phyloP scores from a whole-genome alignment of 1,140 invertebrate species.

The Drosophila kikkawai region DNA sequence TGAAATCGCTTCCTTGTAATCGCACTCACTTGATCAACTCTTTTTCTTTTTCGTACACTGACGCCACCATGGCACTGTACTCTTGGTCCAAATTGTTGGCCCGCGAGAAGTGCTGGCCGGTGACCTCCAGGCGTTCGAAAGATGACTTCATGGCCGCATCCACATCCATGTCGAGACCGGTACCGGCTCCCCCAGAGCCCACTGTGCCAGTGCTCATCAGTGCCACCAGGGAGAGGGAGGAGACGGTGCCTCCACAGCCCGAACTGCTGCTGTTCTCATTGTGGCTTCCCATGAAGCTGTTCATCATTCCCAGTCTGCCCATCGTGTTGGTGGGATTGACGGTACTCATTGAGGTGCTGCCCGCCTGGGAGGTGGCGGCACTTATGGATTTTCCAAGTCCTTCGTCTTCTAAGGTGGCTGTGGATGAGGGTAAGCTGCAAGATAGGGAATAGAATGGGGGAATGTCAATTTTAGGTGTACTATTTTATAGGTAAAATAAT shows the following conservation, averaged over 20 bases:
- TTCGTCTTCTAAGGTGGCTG: constrained; percentile 44
- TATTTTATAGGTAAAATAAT: background rate
- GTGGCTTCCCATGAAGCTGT: constrained; percentile 41
- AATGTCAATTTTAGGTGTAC: background rate
- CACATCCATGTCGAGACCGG: constrained; percentile 36
- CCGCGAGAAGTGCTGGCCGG: constrained; percentile 42
- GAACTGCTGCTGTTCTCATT: constrained; percentile 74
- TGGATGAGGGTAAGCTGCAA: constrained; percentile 37
- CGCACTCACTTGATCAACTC: constrained; percentile 70
- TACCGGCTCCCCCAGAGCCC: background rate
- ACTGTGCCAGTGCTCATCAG: constrained; percentile 43
- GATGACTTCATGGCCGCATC: constrained; percentile 73
- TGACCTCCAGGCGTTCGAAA: constrained; percentile 63
- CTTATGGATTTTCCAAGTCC: constrained; percentile 41
- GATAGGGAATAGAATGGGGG: background rate
- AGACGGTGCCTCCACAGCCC: constrained; percentile 66
- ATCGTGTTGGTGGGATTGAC: constrained; percentile 32
- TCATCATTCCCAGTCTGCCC: constrained; percentile 49
- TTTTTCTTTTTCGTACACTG: constrained; percentile 72
- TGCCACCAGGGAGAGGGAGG: constrained; percentile 50
- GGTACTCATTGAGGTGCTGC: constrained; percentile 17
- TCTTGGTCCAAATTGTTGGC: constrained; percentile 72
- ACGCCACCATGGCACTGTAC: constrained; percentile 80
- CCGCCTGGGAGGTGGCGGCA: constrained; percentile 35
- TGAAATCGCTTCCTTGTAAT: constrained; percentile 1